Conservation (phyloP, 2,113 vertebrate genomes). For the Archilochus colubris region DNA sequence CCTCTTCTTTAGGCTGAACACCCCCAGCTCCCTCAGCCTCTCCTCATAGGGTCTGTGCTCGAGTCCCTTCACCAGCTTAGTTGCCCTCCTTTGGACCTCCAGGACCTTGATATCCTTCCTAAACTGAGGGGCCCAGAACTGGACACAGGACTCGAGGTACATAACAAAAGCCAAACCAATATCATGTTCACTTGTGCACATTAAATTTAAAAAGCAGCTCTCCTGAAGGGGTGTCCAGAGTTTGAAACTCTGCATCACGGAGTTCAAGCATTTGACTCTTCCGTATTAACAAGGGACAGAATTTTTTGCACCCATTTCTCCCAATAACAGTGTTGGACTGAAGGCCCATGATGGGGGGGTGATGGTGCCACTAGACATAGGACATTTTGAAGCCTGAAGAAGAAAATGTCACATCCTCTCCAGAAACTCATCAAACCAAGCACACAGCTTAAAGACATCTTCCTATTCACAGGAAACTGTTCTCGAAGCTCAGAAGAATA, state of each 20-base stretch:
- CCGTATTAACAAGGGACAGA: fast-evolving
- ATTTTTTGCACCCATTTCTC: background rate
- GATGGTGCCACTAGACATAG: background rate
- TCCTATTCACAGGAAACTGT: background rate
- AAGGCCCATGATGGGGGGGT: background rate
- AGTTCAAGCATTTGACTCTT: background rate
- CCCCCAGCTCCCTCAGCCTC: too few relatives aligned
- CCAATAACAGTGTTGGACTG: background rate
- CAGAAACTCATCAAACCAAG: background rate
- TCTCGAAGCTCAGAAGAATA: background rate
- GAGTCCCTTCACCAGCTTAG: too few relatives aligned
- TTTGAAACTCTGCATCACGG: background rate
- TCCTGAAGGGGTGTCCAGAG: background rate
- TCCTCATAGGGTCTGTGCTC: too few relatives aligned
- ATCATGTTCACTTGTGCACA: background rate
- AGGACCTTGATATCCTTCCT: too few relatives aligned
- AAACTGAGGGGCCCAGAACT: too few relatives aligned
- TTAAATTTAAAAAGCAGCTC: background rate
- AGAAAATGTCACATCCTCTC: background rate
- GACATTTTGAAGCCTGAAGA: background rate
- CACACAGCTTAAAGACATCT: background rate
- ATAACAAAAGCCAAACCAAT: background rate
- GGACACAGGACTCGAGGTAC: too few relatives aligned
- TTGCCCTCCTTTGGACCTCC: too few relatives aligned
- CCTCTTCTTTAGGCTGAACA: too few relatives aligned